Base-by-base conservation (phyloP, 2,113 vertebrate genomes). In the Danionella cerebrum region DNA sequence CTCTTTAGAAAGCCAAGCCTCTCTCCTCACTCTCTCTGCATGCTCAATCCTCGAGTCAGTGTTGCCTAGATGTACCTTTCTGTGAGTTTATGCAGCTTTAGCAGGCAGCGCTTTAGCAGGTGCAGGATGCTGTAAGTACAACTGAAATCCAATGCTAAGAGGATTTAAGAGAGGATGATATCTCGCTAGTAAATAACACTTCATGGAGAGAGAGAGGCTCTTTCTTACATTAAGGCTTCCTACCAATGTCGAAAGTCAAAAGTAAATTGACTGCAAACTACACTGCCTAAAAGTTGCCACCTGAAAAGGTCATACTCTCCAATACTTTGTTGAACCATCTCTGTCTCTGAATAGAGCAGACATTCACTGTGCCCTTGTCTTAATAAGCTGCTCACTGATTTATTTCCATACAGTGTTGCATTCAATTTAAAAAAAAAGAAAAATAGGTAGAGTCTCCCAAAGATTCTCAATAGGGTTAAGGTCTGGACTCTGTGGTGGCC, bases 111-210 rank as follows among this genome's bases (percentile, higher is more conserved):
- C 80, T 88, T 89, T 86, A 88, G 84, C 86, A 88, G 87, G 87
- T 90, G 87, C 84, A 85, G 83, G 82, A 78, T 21, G 81, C 84
- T 87, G 84, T 88, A 86, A 84, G 83, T 87, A 89, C 87, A 88
- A 87, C 83, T 80, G 66, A 85, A 89, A 89, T 87, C 84, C 85
- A 87, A 77, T 74, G 55, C 83, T 90, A 90, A 90, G 88, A 88
- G 88, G 87, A 90, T 89, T 89, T 88, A 85, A 85, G 80, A 78
- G 79, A 77, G 85, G 83, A 86, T 84, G 83, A 87, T 86, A 89
- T 87, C 86, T 86, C 84, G 84, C 84, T 82, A 86, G 86, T 88
- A 88, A 87, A 89, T 88, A 90, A 88, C 75, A 69, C 84, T 86
- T 87, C 82, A 81, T 85, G 80, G 77, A 82, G 78, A 81, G 79